Evolutionary conservation across 2,888 invertebrate genomes (phyloP).

Genomic region (Tortricodes alternella): DNA sequence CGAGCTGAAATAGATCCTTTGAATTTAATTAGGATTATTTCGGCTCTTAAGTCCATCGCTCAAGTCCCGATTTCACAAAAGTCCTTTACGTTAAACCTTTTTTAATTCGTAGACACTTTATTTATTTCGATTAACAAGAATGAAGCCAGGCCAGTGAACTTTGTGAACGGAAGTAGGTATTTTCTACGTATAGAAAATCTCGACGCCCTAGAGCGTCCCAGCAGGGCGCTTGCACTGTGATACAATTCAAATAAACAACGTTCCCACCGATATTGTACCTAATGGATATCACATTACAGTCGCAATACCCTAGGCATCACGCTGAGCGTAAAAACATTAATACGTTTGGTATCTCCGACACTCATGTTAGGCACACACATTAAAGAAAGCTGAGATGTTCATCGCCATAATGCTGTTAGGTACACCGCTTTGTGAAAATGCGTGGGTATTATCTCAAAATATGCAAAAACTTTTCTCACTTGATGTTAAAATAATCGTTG

Average conservation of each 20-base stretch:
- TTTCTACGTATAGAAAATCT: conserved; percentile 12
- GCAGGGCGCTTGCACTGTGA: conserved; percentile 14
- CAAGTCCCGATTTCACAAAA: neutral
- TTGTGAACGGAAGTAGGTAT: conserved; percentile 10
- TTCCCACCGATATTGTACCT: neutral
- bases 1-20: no score
- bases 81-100: neutral
- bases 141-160: conserved; percentile 9
- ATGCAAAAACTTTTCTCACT: no score
- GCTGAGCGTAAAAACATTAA: neutral
- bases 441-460: neutral
- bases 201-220: conserved; percentile 11
- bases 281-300: conserved; percentile 18
- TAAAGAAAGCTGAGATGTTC: conserved; percentile 6
- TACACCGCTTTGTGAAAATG: neutral
- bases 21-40: neutral
- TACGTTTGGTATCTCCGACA: conserved; percentile 14
- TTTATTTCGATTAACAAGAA: conserved; percentile 1
- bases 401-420: neutral
- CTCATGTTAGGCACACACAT: neutral
- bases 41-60: neutral
- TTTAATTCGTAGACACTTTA: neutral
- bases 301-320: conserved; percentile 1
- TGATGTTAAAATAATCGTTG: no score
- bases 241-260: conserved; percentile 3